These are phyloP conservation scores for Nebria brevicollis DNA, from an alignment of 2,888 invertebrate genomes.

Conservation along the genomic window DNA sequence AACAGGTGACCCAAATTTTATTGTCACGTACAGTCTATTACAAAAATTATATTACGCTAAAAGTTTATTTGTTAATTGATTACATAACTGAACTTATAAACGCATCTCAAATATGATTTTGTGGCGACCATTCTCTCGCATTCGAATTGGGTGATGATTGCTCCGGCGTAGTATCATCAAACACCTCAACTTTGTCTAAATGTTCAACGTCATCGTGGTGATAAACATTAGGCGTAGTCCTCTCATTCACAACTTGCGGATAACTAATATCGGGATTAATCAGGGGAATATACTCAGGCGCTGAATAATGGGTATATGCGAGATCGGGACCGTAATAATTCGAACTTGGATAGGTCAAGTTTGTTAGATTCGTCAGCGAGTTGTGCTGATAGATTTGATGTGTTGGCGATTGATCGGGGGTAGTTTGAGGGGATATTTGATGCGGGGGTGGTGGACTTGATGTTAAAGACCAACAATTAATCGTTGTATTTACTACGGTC, in stretches of 20 bases:
- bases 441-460: slow-evolving; percentile 62
- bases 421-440: slow-evolving; percentile 58
- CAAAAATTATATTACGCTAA: background rate
- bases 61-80: background rate
- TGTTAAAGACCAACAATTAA: slow-evolving; percentile 63
- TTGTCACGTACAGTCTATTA: background rate
- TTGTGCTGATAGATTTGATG: slow-evolving; percentile 60
- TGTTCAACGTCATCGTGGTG: slow-evolving; percentile 55
- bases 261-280: slow-evolving; percentile 58
- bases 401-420: slow-evolving; percentile 61
- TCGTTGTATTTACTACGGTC: slow-evolving; percentile 58
- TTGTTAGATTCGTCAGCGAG: slow-evolving; percentile 59
- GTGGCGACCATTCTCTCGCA: slow-evolving; percentile 56
- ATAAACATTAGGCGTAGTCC: slow-evolving; percentile 54
- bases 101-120: slow-evolving; percentile 51
- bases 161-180: slow-evolving; percentile 51
- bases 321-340: slow-evolving; percentile 60
- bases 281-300: slow-evolving; percentile 58
- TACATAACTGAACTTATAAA: background rate
- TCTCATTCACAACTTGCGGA: slow-evolving; percentile 53
- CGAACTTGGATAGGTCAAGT: slow-evolving; percentile 55
- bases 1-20: slow-evolving; percentile 9
- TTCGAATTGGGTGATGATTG: slow-evolving; percentile 55
- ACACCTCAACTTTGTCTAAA: slow-evolving; percentile 51
- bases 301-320: slow-evolving; percentile 56